phyloP scores from a whole-genome alignment of 2,113 vertebrate species.

The Sula dactylatra region DNA sequence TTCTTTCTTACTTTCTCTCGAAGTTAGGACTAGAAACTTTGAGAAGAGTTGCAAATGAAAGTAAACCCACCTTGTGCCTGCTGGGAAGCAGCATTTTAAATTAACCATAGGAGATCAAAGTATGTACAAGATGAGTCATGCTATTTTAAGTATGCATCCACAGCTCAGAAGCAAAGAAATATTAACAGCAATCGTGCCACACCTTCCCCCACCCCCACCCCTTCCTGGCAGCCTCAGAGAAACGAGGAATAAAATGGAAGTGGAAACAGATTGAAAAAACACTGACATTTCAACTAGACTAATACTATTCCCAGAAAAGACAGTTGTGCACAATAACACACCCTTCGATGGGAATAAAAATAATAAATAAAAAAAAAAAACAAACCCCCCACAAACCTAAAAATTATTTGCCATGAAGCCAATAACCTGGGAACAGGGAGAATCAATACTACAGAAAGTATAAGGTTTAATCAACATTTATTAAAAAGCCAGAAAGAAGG shows the following conservation, averaged over 20 bases:
- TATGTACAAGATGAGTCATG: constrained; percentile 1
- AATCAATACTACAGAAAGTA: background rate
- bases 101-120: constrained; percentile 30
- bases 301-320: background rate
- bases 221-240: background rate
- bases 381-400: background rate
- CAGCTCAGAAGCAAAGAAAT: background rate
- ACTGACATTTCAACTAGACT: background rate
- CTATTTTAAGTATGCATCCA: background rate
- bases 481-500: background rate
- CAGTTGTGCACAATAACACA: background rate
- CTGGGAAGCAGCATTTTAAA: background rate
- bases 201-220: background rate
- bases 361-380: background rate
- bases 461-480: background rate
- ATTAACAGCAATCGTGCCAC: background rate
- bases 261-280: background rate
- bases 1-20: background rate
- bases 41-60: constrained; percentile 5
- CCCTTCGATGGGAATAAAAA: background rate
- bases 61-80: background rate
- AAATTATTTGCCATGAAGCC: background rate
- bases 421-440: background rate
- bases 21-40: background rate
- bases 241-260: background rate